Evolutionary conservation across 2,113 vertebrate genomes (phyloP).

Genomic region (Mohoua ochrocephala): DNA sequence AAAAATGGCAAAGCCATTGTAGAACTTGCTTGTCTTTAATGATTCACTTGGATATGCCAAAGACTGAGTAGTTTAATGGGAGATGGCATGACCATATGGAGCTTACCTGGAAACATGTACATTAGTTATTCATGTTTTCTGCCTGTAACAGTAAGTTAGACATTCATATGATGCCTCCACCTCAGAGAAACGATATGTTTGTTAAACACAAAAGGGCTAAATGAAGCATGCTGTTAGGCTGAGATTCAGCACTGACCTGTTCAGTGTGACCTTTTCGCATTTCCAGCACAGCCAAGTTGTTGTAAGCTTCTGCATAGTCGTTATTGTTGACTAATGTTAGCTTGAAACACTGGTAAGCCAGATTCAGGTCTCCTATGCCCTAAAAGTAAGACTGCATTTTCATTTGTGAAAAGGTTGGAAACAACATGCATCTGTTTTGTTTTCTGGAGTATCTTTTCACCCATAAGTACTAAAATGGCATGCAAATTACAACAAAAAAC

Average conservation of each 20-base stretch:
- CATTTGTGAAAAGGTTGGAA: background rate
- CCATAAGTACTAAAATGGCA: background rate
- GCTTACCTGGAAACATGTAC: background rate
- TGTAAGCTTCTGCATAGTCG: constrained; percentile 90
- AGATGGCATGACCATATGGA: background rate
- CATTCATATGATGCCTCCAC: background rate
- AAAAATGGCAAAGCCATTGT: background rate
- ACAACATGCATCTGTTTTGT: background rate
- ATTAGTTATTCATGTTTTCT: background rate
- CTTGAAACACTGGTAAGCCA: constrained; percentile 93
- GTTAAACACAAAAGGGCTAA: background rate
- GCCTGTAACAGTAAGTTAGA: background rate
- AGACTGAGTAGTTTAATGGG: background rate
- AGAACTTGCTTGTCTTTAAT: background rate
- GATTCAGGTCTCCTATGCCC: constrained; percentile 86
- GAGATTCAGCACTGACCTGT: constrained; percentile 77
- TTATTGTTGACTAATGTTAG: constrained; percentile 89
- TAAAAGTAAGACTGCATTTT: constrained; percentile 30
- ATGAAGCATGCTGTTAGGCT: background rate
- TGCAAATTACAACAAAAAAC: background rate
- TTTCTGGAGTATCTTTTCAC: background rate
- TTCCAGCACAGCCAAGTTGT: constrained; percentile 94
- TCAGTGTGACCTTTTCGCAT: constrained; percentile 86
- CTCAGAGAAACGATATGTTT: background rate
- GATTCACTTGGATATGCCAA: background rate